Evolutionary conservation across 35 echinoderm and acorn worm species (phyloP).

Genomic region (Acanthaster planci): DNA sequence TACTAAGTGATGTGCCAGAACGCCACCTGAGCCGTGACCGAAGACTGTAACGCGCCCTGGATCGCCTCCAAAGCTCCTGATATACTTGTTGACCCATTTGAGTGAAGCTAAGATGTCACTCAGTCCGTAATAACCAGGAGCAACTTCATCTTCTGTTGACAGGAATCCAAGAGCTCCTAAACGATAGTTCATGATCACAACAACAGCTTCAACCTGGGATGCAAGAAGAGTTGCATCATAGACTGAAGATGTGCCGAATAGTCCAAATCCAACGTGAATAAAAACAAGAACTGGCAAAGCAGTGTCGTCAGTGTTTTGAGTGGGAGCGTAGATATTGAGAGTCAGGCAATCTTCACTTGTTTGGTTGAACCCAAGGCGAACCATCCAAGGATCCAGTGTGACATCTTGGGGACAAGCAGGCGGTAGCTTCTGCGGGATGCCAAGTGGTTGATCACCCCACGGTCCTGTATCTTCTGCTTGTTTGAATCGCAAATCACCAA

Average conservation of each 20-base stretch:
- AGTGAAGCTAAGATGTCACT: conserved; percentile 37
- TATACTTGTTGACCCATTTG: conserved; percentile 47
- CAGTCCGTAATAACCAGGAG: conserved; percentile 51
- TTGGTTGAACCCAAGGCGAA: neutral
- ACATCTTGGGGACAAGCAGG: conserved; percentile 41
- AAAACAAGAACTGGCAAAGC: conserved; percentile 61
- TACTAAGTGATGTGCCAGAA: neutral
- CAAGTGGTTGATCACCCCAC: conserved; percentile 17
- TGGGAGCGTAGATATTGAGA: conserved; percentile 55
- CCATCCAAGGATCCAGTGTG: neutral
- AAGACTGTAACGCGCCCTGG: conserved; percentile 36
- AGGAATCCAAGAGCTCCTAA: conserved; percentile 52
- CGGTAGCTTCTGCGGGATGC: conserved; percentile 27
- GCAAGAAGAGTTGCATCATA: conserved; percentile 37
- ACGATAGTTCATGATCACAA: conserved; percentile 59
- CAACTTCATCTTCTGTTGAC: conserved; percentile 14
- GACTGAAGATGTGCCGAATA: neutral
- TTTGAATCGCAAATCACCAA: conserved; percentile 47
- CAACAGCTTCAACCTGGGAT: conserved; percentile 33
- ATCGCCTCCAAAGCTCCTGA: conserved; percentile 56
- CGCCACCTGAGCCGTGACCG: conserved; percentile 34
- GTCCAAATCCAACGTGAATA: conserved; percentile 37
- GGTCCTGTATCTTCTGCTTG: conserved; percentile 21
- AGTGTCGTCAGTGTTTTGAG: neutral
- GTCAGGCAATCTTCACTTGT: conserved; percentile 51